phyloP scores from a whole-genome alignment of 2,888 invertebrate genomes.

The Agrenia bidenticulata region DNA sequence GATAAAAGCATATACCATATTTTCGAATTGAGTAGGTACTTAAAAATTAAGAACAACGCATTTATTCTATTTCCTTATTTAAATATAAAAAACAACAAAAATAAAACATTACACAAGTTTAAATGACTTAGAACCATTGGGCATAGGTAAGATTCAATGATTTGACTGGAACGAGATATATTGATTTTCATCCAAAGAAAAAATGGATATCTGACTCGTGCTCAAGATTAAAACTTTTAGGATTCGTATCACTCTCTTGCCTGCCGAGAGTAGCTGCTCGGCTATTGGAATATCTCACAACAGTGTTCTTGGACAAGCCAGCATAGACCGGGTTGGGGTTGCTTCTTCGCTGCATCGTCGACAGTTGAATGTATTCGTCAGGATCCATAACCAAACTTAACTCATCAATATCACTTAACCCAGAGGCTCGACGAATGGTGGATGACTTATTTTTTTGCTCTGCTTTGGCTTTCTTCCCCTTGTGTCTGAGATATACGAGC shows the following conservation, averaged over 20 bases:
- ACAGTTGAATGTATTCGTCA: slow-evolving; percentile 43
- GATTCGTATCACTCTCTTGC: slow-evolving; percentile 48
- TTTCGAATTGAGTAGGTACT: too few relatives aligned
- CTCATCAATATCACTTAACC: slow-evolving; percentile 47
- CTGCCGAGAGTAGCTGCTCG: slow-evolving; percentile 39
- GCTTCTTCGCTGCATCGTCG: slow-evolving; percentile 39
- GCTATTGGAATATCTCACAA: slow-evolving; percentile 45
- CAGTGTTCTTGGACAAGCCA: slow-evolving; percentile 20
- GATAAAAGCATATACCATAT: too few relatives aligned
- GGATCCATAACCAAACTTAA: slow-evolving; percentile 44
- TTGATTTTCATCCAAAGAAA: slow-evolving; percentile 42
- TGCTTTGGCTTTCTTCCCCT: slow-evolving; percentile 26
- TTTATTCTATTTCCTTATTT: too few relatives aligned
- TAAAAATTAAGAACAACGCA: too few relatives aligned
- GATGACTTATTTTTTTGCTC: slow-evolving; percentile 28
- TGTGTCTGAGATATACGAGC: slow-evolving; percentile 30
- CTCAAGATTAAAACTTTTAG: slow-evolving; percentile 45
- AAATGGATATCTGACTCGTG: slow-evolving; percentile 46
- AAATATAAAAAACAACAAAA: neutral
- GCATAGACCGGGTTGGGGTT: slow-evolving; percentile 24
- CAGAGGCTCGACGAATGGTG: slow-evolving; percentile 38
- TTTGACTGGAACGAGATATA: neutral
- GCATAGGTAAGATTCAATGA: neutral
- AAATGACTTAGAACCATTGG: slow-evolving; percentile 5
- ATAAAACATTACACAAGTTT: neutral